Evolutionary conservation across 2,888 invertebrate genomes (phyloP).

Genomic region (Trichopria drosophilae): DNA sequence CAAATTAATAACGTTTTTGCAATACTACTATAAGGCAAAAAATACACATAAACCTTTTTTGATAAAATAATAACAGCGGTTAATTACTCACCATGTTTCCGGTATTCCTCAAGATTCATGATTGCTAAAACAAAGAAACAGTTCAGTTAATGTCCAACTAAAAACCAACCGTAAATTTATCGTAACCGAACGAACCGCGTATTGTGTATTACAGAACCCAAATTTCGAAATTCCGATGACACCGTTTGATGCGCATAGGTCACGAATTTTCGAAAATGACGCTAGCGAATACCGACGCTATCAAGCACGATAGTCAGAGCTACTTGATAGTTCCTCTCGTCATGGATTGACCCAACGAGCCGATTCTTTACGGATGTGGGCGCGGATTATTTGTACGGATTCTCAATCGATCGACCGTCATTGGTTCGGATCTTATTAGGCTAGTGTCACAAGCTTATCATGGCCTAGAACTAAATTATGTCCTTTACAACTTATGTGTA

Average conservation of each 20-base stretch:
- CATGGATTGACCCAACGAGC: slow-evolving; percentile 11
- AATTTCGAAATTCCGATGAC: slow-evolving; percentile 54
- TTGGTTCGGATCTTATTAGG: slow-evolving; percentile 54
- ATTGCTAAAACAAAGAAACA: slow-evolving; percentile 40
- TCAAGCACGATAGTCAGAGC: too few species aligned
- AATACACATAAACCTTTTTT: too few species aligned
- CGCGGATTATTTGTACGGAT: slow-evolving; percentile 53
- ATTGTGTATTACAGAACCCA: slow-evolving; percentile 55
- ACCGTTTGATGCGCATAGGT: slow-evolving; percentile 55
- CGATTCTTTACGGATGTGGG: slow-evolving; percentile 37
- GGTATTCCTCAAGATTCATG: slow-evolving; percentile 56
- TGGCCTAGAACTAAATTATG: slow-evolving; percentile 54
- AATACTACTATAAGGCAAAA: too few species aligned
- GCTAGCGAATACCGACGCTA: slow-evolving; percentile 1
- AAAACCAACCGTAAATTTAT: slow-evolving; percentile 1
- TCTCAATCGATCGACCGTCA: slow-evolving; percentile 55
- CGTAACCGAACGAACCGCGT: slow-evolving; percentile 11
- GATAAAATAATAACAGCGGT: too few species aligned
- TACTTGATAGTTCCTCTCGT: too few species aligned
- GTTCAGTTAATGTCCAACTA: slow-evolving; percentile 9
- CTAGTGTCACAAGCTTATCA: slow-evolving; percentile 52
- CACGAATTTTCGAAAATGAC: slow-evolving; percentile 15
- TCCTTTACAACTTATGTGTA: background rate
- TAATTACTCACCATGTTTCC: slow-evolving; percentile 52
- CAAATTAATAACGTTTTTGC: too few species aligned